A percentile compares a stretch with the other conserved stretches of the same genome.
Conservation (phyloP, 1,140 invertebrate species). For the Pollicipes pollicipes region DNA sequence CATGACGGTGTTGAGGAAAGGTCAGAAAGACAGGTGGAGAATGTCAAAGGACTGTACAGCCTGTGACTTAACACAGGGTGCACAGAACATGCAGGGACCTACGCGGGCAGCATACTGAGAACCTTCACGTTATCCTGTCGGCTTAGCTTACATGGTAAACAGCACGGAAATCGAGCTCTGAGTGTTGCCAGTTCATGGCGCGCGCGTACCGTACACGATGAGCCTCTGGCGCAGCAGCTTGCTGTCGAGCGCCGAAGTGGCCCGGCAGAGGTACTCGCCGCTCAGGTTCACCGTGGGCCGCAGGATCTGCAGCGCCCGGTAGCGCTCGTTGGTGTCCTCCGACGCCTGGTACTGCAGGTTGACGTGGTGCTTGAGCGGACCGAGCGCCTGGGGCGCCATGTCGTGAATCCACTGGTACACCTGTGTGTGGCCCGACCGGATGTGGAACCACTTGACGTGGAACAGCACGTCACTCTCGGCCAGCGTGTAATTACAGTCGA, state of each 20-base stretch:
- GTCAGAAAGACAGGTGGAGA: no score
- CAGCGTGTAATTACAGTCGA: constrained; percentile 9
- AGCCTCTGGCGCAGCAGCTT: not conserved
- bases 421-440: not conserved
- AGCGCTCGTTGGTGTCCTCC: constrained; percentile 7
- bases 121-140: no score
- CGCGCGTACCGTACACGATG: constrained; percentile 9
- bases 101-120: no score
- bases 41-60: no score
- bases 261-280: constrained; percentile 11
- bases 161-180: no score
- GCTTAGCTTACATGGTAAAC: no score
- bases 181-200: not conserved
- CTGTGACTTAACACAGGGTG: no score
- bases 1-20: no score
- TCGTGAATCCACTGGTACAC: not conserved
- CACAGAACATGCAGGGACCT: no score
- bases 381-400: constrained; percentile 7
- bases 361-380: constrained; percentile 10
- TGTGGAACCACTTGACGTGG: constrained; percentile 11
- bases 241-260: constrained; percentile 9
- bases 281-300: constrained; percentile 13
- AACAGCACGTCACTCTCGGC: not conserved
- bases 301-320: constrained; percentile 15
- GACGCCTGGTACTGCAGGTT: constrained; percentile 12